Percentiles rank a stretch among this genome's conserved stretches.
These are phyloP conservation scores for Aspidiotus destructor DNA, from an alignment of 2,888 invertebrate genomes.

Conservation along the genomic window DNA sequence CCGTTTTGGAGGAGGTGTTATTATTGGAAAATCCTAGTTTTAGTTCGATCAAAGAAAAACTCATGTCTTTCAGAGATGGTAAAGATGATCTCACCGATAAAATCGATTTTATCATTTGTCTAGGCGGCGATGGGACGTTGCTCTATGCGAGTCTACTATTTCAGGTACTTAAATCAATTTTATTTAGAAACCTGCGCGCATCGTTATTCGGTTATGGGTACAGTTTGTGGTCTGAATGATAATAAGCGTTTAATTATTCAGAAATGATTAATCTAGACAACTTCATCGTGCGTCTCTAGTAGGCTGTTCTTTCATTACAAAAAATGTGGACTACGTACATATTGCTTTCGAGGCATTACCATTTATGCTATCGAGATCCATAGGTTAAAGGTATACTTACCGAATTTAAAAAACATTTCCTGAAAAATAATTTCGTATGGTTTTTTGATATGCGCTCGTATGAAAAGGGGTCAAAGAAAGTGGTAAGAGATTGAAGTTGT, in stretches of 20 bases:
- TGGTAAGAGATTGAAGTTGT: no score
- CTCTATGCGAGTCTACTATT: constrained; percentile 89
- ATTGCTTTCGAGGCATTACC: no score
- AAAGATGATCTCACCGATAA: constrained; percentile 91
- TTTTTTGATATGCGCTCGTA: no score
- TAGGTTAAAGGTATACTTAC: no score
- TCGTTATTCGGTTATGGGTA: background rate
- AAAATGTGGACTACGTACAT: no score
- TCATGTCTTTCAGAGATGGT: constrained; percentile 76
- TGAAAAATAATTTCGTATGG: no score
- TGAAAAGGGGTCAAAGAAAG: no score
- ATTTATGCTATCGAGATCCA: no score
- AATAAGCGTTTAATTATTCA: background rate
- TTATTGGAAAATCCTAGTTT: constrained; percentile 59
- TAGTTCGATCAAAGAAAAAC: constrained; percentile 60
- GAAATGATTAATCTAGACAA: background rate
- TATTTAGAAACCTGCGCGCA: background rate
- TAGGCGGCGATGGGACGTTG: constrained; percentile 95
- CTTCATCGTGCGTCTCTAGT: background rate
- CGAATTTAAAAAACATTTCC: no score
- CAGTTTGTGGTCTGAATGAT: background rate
- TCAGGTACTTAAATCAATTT: constrained; percentile 45
- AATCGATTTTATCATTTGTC: constrained; percentile 91
- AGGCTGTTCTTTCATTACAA: no score
- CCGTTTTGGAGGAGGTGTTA: constrained; percentile 74